Base-by-base conservation (phyloP, 1,140 invertebrate species). In the Metaphire vulgaris region DNA sequence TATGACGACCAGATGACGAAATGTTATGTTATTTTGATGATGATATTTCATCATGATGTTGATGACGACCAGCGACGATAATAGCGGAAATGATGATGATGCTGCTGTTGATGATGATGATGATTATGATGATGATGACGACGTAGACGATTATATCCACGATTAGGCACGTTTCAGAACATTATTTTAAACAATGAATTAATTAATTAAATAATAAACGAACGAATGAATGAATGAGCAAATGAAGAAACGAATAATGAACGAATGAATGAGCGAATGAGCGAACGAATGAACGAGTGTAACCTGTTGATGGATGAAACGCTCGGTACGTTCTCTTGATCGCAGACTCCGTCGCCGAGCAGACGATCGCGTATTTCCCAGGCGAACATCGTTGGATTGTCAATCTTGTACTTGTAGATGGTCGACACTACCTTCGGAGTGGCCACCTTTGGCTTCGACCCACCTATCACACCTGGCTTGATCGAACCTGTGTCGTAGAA, bases 381-480 rank as follows among this genome's bases (percentile, higher is more conserved):
- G 1, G 97, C 97, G 86, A 99, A 99, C 96, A 99, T 99, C 26
- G 96, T 99, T 0, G 97, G 97, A 88, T 99, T 99, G 86, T 98
- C 95, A 77, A 94, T 89, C 86, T 99, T 99, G 89, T 99, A 99
- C 79, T 94, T 93, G 0, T 96, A 94, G 79, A 99, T 99, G 67
- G 96, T 95, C 83, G 98, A 95, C 30, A 99, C 97, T 16, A 99
- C 97, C 69, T 95, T 93, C 0, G 96, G 96, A 0, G 97, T 99
- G 1, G 97, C 97, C 33, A 99, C 97, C 88, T 99, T 99, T 6
- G 97, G 97, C 87, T 99, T 99, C 32, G 94, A 97, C n/a, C 97
- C 97, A 1, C 97, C 97, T 82, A 99, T 99, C 34, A 99, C 97
- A 12, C 97, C 97, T 12, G 97, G 97, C 85, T 97, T 97, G 88